phyloP scores from a whole-genome alignment of 2,113 vertebrate genomes.

The Neomonachus schauinslandi region DNA sequence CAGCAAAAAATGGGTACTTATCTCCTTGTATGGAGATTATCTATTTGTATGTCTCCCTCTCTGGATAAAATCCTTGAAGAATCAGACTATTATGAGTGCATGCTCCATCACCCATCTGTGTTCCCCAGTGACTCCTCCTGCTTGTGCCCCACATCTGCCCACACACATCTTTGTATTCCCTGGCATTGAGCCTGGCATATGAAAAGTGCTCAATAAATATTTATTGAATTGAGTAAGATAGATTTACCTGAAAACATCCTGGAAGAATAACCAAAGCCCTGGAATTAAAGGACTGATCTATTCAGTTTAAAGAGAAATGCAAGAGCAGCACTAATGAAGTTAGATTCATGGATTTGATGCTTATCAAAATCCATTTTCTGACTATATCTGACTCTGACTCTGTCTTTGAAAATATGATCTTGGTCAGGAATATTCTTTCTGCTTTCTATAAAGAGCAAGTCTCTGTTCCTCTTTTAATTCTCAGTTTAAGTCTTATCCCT shows the following conservation, averaged over 20 bases:
- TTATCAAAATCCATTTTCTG: not conserved
- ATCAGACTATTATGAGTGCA: too few relatives aligned
- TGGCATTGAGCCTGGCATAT: not conserved
- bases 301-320: not conserved
- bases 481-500: not conserved
- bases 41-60: not conserved
- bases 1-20: not conserved
- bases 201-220: not conserved
- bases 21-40: not conserved
- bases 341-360: not conserved
- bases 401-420: slow-evolving; percentile 14
- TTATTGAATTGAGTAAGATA: not conserved
- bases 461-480: slow-evolving; percentile 25
- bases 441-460: not conserved
- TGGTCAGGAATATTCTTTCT: not conserved
- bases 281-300: not conserved
- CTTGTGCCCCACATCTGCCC: not conserved
- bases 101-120: not conserved
- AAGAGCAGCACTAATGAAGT: not conserved
- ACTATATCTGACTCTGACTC: not conserved
- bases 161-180: not conserved
- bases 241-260: not conserved
- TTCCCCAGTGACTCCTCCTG: not conserved
- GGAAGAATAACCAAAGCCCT: not conserved
- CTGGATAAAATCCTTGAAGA: not conserved